Base-by-base conservation (phyloP, 2,113 vertebrate species). In the Otocyon megalotis region DNA sequence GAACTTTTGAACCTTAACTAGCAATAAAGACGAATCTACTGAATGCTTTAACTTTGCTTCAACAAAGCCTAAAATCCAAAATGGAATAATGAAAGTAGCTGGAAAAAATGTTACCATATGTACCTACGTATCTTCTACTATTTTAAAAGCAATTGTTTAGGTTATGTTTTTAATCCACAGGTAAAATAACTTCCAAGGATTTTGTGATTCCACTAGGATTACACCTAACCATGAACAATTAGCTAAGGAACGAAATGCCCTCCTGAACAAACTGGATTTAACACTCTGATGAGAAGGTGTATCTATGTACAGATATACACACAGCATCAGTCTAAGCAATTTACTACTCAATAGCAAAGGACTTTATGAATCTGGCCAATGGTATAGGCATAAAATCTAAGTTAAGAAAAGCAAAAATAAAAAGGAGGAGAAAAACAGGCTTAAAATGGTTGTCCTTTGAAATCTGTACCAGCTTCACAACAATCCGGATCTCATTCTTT, bases 1-100 rank as follows among this genome's bases (percentile, higher is more conserved):
- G 81, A 98, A 98, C 90, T 98, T 98, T 79, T 96, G 93, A 98
- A 98, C 30, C 90, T 97, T 95, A 96, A 96, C 69, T 85, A 72
- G 81, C 17, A 95, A 43, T 82, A 84, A 67, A 96, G 54, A 85
- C 95, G n/a, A 48, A 30, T 77, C 22, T 35, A 54, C 9, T 35
- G 50, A 82, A 30, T 30, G 72, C 2, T 86, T 95, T 84, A 67
- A 86, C 50, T 97, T 96, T 89, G 79, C 92, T 87, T 79, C 74
- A 35, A 97, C 37, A 28, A 85, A 16, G 22, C 62, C 94, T 93
- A 85, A 81, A 93, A 84, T 95, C 92, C 58, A 56, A 0, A 43
- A 83, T 69, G 32, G 94, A 88, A 69, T 30, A 63, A 93, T 10
- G 10, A 88, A 94, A 94, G 63, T n/a, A 82, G 67, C 1, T 24